A percentile compares a stretch with the other conserved stretches of the same genome.
These are phyloP conservation scores for Heteractis magnifica DNA, from an alignment of 92 coral and sea anemone species.

Conservation along the genomic window DNA sequence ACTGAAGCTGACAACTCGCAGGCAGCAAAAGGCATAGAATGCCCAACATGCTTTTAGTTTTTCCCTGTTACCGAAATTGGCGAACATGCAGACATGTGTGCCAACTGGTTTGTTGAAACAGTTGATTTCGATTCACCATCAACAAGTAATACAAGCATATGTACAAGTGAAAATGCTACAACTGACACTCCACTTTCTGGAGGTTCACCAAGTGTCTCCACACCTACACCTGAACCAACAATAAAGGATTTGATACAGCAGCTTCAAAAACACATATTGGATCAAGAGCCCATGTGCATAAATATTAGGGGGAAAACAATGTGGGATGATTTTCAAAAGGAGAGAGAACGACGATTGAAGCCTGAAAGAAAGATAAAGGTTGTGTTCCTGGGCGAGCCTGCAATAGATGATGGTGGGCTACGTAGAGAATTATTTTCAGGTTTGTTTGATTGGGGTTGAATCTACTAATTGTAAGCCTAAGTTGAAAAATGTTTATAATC, in stretches of 20 bases:
- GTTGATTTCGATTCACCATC: neutral
- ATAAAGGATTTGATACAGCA: neutral
- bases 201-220: conserved; percentile 1
- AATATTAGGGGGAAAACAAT: neutral
- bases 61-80: conserved; percentile 17
- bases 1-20: conserved; percentile 6
- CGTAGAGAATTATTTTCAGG: conserved; percentile 9
- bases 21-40: conserved; percentile 8
- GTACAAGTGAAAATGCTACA: neutral
- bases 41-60: conserved; percentile 1
- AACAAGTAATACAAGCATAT: conserved; percentile 2
- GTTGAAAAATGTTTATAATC: neutral
- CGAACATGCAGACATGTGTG: conserved; percentile 39
- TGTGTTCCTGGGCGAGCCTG: neutral
- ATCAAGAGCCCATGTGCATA: neutral
- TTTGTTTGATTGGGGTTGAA: neutral
- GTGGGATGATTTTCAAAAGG: neutral
- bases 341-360: neutral
- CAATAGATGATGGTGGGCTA: conserved; percentile 2
- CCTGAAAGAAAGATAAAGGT: conserved; percentile 3
- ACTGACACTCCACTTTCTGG: conserved; percentile 10
- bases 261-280: neutral
- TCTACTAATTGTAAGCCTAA: neutral
- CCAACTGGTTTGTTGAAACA: conserved; percentile 12
- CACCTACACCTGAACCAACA: neutral